phyloP scores from a whole-genome alignment of 2,797 vertebrate genomes.

The Coregonus sp. region DNA sequence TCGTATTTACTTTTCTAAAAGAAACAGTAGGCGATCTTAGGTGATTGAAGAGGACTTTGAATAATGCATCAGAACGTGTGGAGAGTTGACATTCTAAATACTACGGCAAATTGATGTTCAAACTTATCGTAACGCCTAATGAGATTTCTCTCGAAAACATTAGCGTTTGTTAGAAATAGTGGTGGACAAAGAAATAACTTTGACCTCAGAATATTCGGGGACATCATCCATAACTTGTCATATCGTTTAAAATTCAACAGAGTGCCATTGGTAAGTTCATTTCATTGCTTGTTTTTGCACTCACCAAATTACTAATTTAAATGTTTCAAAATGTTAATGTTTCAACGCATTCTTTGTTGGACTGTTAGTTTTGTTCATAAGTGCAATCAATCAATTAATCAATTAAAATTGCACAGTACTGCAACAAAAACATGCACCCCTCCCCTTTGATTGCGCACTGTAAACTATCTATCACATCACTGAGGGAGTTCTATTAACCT shows the following conservation, averaged over 20 bases:
- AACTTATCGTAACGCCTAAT: background rate
- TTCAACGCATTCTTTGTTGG: background rate
- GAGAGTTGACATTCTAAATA: background rate
- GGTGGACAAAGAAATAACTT: too few species aligned
- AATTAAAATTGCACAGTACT: background rate
- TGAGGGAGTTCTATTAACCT: too few species aligned
- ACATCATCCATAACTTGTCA: background rate
- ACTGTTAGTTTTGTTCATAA: background rate
- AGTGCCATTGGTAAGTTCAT: slow-evolving; percentile 6
- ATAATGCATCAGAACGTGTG: background rate
- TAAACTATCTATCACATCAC: background rate
- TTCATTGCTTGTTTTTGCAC: background rate
- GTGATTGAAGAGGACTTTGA: background rate
- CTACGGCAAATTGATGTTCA: background rate
- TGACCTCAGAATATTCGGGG: background rate
- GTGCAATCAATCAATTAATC: background rate
- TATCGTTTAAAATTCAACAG: background rate
- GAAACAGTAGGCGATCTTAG: background rate
- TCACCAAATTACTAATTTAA: background rate
- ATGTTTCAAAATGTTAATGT: background rate
- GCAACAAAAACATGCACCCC: background rate
- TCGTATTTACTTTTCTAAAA: background rate
- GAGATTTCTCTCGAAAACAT: background rate
- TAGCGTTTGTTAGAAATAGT: background rate
- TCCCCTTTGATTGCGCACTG: background rate